Evolutionary conservation across 2,797 vertebrate species (phyloP).

Genomic region (Acropternis orthonyx): DNA sequence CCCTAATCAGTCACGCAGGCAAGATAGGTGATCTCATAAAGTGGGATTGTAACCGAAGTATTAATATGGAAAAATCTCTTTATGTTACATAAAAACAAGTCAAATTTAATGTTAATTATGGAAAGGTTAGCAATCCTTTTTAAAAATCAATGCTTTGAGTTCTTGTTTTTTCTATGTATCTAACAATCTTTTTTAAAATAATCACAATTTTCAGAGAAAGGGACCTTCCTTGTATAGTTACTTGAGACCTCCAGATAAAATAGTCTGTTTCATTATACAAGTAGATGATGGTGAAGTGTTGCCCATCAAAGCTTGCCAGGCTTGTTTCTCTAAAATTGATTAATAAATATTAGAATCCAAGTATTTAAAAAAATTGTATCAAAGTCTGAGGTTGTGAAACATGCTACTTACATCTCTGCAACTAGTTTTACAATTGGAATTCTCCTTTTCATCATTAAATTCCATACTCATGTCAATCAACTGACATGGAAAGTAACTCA

Average conservation of each 20-base stretch:
- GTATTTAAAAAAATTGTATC: background rate
- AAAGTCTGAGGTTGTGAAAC: background rate
- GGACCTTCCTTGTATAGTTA: background rate
- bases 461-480: background rate
- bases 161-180: background rate
- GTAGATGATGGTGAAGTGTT: background rate
- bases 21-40: background rate
- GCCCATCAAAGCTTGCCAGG: background rate
- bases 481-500: background rate
- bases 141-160: background rate
- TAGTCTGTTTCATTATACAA: background rate
- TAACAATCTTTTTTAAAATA: background rate
- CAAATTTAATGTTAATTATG: background rate
- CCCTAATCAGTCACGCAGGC: background rate
- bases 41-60: background rate
- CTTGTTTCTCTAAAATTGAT: background rate
- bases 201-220: background rate
- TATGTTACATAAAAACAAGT: background rate
- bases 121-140: background rate
- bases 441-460: background rate
- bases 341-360: background rate
- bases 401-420: background rate
- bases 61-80: background rate
- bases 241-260: background rate
- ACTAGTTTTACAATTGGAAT: background rate